Percentiles rank a stretch among this genome's conserved stretches.
phyloP scores from a whole-genome alignment of 2,113 vertebrate species.

The Neodon shergylaensis region DNA sequence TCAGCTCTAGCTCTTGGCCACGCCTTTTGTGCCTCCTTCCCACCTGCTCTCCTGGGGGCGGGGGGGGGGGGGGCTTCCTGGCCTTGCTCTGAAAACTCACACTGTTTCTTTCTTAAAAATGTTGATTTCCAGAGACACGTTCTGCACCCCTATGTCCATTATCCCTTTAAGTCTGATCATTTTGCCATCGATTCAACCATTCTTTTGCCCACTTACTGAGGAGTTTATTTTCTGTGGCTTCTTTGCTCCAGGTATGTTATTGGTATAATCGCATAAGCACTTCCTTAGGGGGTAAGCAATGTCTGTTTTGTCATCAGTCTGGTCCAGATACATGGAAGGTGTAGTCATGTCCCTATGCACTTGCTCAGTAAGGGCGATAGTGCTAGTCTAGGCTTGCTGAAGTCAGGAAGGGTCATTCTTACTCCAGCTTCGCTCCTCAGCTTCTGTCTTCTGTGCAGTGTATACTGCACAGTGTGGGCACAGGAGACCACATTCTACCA shows the following conservation, averaged over 20 bases:
- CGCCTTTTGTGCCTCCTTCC: neutral
- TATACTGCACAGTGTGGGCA: neutral
- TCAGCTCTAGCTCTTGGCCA: neutral
- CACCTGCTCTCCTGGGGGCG: neutral
- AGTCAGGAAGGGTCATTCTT: neutral
- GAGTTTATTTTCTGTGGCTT: neutral
- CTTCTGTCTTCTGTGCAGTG: neutral
- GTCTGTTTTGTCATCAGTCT: neutral
- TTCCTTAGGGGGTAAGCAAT: neutral
- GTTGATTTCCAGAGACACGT: neutral
- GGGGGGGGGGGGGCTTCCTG: too few species aligned
- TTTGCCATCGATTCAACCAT: neutral
- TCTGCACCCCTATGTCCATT: neutral
- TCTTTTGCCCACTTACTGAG: neutral
- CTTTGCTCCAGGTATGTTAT: neutral
- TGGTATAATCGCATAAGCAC: neutral
- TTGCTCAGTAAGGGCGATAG: neutral
- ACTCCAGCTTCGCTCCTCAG: neutral
- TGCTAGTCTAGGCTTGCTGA: neutral
- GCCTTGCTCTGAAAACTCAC: neutral
- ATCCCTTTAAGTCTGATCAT: neutral
- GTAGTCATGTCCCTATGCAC: neutral
- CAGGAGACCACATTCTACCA: neutral
- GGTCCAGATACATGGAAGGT: neutral
- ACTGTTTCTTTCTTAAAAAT: neutral